These are phyloP conservation scores for Geothlypis trichas DNA, from an alignment of 2,113 vertebrate genomes.

Conservation along the genomic window DNA sequence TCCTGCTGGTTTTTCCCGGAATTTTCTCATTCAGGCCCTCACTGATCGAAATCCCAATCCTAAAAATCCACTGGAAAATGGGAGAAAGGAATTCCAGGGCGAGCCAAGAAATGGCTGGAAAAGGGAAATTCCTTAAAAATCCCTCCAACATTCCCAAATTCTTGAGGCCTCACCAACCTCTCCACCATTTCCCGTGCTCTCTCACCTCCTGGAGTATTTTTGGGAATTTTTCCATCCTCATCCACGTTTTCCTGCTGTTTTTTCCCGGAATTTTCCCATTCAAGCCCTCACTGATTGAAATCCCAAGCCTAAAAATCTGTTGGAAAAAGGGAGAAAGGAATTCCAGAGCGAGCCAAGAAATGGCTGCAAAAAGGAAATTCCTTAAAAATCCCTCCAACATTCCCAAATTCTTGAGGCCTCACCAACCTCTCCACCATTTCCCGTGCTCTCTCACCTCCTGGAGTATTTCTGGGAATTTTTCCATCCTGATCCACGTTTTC, in stretches of 20 bases:
- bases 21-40: not conserved
- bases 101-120: rapidly evolving
- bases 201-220: not conserved
- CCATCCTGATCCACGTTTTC: not conserved
- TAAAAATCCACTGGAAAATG: not conserved
- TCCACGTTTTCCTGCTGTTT: not conserved
- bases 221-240: not conserved
- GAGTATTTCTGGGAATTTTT: not conserved
- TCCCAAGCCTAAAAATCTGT: not conserved
- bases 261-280: not conserved
- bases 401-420: rapidly evolving
- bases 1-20: not conserved
- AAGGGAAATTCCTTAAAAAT: not conserved
- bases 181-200: rapidly evolving
- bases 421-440: not conserved
- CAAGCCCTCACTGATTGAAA: rapidly evolving
- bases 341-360: no score
- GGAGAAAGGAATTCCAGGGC: not conserved
- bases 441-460: rapidly evolving
- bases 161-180: rapidly evolving
- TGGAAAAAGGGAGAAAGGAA: not conserved
- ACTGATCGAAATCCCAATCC: not conserved
- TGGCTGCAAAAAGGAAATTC: rapidly evolving
- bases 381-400: not conserved
- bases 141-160: not conserved